phyloP scores from a whole-genome alignment of 2,797 vertebrate species.

The Myripristis murdjan region DNA sequence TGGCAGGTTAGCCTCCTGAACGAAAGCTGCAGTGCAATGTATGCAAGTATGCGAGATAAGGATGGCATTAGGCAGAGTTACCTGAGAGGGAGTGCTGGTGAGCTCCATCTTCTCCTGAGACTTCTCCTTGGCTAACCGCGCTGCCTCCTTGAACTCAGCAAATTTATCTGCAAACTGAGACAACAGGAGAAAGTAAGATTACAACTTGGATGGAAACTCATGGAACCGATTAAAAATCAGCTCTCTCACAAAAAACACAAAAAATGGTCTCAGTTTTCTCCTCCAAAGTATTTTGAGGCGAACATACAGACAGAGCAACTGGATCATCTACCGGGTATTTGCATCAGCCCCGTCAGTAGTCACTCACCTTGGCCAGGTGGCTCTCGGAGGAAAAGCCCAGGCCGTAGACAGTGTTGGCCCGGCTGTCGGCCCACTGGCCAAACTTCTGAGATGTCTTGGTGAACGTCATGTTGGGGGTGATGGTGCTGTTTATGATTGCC shows the following conservation, averaged over 20 bases:
- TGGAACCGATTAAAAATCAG: background rate
- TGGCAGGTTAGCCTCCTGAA: too few relatives aligned
- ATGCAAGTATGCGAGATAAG: background rate
- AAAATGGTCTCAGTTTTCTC: background rate
- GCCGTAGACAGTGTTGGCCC: constrained; percentile 97
- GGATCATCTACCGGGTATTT: too few relatives aligned
- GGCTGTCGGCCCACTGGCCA: constrained; percentile 98
- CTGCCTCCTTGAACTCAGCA: constrained; percentile 98
- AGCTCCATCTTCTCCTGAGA: constrained; percentile 99
- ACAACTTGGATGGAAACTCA: background rate
- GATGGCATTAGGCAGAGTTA: constrained; percentile 54
- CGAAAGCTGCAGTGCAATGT: background rate
- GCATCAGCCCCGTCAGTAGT: rapidly evolving
- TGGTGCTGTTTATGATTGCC: constrained; percentile 99
- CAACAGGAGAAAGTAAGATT: background rate
- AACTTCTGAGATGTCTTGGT: constrained; percentile 99
- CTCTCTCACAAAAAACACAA: background rate
- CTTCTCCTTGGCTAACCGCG: constrained; percentile 96
- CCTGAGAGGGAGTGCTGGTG: constrained; percentile 97
- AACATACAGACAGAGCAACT: too few relatives aligned
- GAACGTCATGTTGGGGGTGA: constrained; percentile 99
- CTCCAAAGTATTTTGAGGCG: background rate
- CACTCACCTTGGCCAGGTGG: constrained; percentile 94
- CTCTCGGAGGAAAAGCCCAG: constrained; percentile 97
- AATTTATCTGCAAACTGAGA: constrained; percentile 98